Percentiles rank a stretch among this genome's conserved stretches.
Conservation (phyloP, 1,140 invertebrate genomes). For the Drosophila pseudoobscura region DNA sequence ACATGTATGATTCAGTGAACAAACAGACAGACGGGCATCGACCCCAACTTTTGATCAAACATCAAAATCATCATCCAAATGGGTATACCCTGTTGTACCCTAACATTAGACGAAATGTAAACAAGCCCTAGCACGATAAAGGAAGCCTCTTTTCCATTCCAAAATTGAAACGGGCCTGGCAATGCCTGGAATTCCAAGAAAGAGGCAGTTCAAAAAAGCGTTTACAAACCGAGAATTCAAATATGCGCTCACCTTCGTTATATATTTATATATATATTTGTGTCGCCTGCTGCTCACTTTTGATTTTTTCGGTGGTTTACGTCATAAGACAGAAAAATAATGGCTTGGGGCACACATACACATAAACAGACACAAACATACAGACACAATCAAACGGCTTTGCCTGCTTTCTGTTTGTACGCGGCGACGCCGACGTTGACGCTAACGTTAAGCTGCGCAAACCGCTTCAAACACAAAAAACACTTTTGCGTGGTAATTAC, state of each 20-base stretch:
- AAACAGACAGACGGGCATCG: too few species aligned
- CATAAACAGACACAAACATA: constrained; percentile 21
- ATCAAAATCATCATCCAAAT: too few species aligned
- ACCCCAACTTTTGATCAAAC: too few species aligned
- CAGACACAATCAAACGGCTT: constrained; percentile 59
- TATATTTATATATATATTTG: constrained; percentile 37
- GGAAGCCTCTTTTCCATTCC: constrained; percentile 18
- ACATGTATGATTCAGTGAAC: too few species aligned
- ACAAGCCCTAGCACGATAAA: constrained; percentile 42
- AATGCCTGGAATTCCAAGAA: constrained; percentile 44
- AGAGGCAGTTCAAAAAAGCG: constrained; percentile 22
- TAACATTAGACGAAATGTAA: constrained; percentile 53
- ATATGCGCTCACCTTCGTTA: constrained; percentile 74
- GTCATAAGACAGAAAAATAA: constrained; percentile 80
- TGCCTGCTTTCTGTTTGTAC: constrained; percentile 23
- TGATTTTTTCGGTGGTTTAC: constrained; percentile 79
- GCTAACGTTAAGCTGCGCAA: constrained; percentile 27
- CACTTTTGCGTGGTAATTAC: constrained; percentile 29
- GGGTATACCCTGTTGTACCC: too few species aligned
- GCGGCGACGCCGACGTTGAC: constrained; percentile 24
- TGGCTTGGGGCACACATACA: constrained; percentile 66
- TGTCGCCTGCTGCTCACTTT: constrained; percentile 77
- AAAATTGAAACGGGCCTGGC: neutral
- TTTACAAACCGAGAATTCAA: constrained; percentile 57
- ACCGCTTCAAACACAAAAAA: constrained; percentile 24